Evolutionary conservation across 2,888 invertebrate genomes (phyloP).

Genomic region (Dryobota labecula): DNA sequence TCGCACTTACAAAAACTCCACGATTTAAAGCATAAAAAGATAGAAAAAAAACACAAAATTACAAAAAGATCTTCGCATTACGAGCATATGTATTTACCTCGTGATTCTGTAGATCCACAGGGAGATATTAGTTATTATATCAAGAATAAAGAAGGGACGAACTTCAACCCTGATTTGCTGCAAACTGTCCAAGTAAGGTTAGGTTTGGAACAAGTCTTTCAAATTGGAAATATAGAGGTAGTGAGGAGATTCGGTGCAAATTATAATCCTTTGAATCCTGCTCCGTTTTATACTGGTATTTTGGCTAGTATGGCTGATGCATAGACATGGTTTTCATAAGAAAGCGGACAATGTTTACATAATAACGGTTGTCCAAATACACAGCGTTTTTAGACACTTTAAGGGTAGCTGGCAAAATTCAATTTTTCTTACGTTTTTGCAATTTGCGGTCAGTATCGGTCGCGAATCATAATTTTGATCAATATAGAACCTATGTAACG

Average conservation of each 20-base stretch:
- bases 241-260: conserved; percentile 78
- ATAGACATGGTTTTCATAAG: background rate
- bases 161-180: conserved; percentile 63
- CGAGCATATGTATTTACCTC: conserved; percentile 67
- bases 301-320: conserved; percentile 62
- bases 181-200: conserved; percentile 73
- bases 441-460: too few relatives aligned
- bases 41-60: conserved; percentile 50
- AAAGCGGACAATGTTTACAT: too few relatives aligned
- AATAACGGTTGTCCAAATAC: background rate
- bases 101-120: conserved; percentile 71
- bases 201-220: conserved; percentile 73
- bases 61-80: conserved; percentile 69
- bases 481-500: too few relatives aligned
- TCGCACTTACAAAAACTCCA: conserved; percentile 66
- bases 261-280: conserved; percentile 74
- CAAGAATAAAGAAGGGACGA: conserved; percentile 76
- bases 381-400: too few relatives aligned
- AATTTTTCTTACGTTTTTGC: too few relatives aligned
- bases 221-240: conserved; percentile 76
- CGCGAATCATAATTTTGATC: too few relatives aligned
- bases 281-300: conserved; percentile 65
- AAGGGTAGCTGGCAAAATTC: too few relatives aligned
- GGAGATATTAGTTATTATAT: conserved; percentile 80
- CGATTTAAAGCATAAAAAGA: conserved; percentile 52